Conservation (phyloP, 2,888 invertebrate species). For the Cartodere bifasciata region DNA sequence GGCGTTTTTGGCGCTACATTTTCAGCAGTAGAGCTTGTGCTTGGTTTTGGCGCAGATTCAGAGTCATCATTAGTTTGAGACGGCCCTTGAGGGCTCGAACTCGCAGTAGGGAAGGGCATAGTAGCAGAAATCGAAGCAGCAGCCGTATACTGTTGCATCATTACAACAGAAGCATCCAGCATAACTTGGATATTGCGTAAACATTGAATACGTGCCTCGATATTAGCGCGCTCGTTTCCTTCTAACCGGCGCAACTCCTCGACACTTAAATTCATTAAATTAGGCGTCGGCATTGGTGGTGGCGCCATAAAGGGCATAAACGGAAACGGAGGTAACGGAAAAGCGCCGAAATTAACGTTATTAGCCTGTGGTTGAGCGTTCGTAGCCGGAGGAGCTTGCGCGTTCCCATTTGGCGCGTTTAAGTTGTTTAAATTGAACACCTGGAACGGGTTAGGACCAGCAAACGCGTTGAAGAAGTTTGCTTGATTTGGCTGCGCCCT, state of each 20-base stretch:
- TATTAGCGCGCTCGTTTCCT: constrained; percentile 71
- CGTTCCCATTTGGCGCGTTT: constrained; percentile 12
- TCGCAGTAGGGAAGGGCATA: constrained; percentile 31
- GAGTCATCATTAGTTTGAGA: constrained; percentile 14
- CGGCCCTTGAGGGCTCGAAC: constrained; percentile 9
- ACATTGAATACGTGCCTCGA: constrained; percentile 82
- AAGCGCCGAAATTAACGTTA: too few relatives aligned
- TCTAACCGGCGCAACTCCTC: constrained; percentile 84
- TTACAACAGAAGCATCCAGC: constrained; percentile 82
- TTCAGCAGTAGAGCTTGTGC: constrained; percentile 5
- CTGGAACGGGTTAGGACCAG: constrained; percentile 26
- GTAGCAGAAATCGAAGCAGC: constrained; percentile 45
- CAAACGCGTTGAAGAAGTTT: constrained; percentile 25
- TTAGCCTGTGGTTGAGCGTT: too few relatives aligned
- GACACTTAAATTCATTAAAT: constrained; percentile 59
- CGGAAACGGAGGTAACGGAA: constrained; percentile 40
- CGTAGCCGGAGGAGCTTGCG: constrained; percentile 12
- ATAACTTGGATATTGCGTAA: constrained; percentile 62
- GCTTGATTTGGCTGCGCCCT: constrained; percentile 18
- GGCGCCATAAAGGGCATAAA: constrained; percentile 46
- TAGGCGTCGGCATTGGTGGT: constrained; percentile 66
- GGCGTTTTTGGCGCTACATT: too few relatives aligned
- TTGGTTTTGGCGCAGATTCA: constrained; percentile 6
- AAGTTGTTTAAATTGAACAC: constrained; percentile 21
- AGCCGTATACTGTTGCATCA: constrained; percentile 88